These are phyloP conservation scores for Nemotelus nigrinus DNA, from an alignment of 2,888 invertebrate species.

Conservation along the genomic window DNA sequence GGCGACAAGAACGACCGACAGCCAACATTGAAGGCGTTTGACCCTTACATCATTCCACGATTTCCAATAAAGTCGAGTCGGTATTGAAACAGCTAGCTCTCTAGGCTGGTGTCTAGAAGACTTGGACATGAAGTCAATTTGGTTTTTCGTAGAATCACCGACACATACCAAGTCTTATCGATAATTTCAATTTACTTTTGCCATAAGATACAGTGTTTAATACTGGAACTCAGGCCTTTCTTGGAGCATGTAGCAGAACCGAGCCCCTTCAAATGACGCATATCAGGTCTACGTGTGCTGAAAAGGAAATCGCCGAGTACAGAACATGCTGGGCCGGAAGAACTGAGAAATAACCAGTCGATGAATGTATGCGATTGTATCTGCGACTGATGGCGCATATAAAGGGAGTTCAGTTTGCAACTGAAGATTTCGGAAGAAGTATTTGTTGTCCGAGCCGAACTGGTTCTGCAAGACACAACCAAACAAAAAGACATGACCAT, in stretches of 20 bases:
- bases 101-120: not conserved
- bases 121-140: not conserved
- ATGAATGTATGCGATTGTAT: too few species aligned
- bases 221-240: not conserved
- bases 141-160: not conserved
- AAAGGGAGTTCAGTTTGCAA: too few species aligned
- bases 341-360: too few species aligned
- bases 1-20: too few species aligned
- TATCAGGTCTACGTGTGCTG: too few species aligned
- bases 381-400: too few species aligned
- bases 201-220: not conserved
- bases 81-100: not conserved
- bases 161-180: too few species aligned
- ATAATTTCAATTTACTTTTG: not conserved
- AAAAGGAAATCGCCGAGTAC: too few species aligned
- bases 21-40: slow-evolving; percentile 20
- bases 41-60: slow-evolving; percentile 2
- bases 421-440: too few species aligned
- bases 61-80: not conserved
- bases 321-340: too few species aligned
- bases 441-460: not conserved
- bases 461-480: not conserved
- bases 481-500: not conserved
- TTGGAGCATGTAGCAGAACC: too few species aligned
- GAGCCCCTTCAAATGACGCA: too few species aligned